Evolutionary conservation across 1,140 invertebrate species (phyloP), one percentile per base, ranked within the genome.

Genomic region (Drosophila watanabei): DNA sequence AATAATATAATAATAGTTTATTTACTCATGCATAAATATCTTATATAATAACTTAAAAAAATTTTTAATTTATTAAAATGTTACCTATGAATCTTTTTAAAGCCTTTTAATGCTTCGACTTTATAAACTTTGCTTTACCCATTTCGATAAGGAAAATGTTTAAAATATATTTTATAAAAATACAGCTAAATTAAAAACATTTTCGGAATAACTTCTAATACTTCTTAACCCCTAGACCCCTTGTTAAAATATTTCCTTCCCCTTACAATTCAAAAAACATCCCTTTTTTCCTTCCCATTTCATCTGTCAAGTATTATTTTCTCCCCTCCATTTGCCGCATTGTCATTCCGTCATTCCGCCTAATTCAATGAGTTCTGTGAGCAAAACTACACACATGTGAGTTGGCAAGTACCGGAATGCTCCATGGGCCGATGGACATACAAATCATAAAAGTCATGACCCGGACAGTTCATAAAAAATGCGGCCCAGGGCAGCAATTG

Each of bases 371-470:
- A 83, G 70, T 83, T 88, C 56, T 60, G 76, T 73, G 84, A 73
- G 28, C 59, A 60, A 49, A 87, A 80, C 76, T 73, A 77, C 80
- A 83, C 84, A 77, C 71, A 80, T 73, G 83, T 80, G 80, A 76
- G 66, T 80, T 48, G 41, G 56, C 46, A 51, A 39, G 65, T 52
- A 59, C 69, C 41, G 24, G 24, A 45, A 39, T 45, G 35, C 63
- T n/a, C 49, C 63, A 37, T 41, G 63, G 78, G 18, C 64, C 64
- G 49, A 24, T 73, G 37, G 49, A 66, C 68, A 75, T 77, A 87
- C 80, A 87, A 89, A 89, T 88, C 84, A 89, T 89, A 88, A 89
- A 84, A 89, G 80, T 89, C 84, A 84, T 89, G 83, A 70, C 68
- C 72, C 83, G 72, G 68, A 56, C 65, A 88, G 77, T 88, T 88